These are phyloP conservation scores for Penaeus indicus DNA, from an alignment of 1,140 invertebrate species.

Conservation along the genomic window DNA sequence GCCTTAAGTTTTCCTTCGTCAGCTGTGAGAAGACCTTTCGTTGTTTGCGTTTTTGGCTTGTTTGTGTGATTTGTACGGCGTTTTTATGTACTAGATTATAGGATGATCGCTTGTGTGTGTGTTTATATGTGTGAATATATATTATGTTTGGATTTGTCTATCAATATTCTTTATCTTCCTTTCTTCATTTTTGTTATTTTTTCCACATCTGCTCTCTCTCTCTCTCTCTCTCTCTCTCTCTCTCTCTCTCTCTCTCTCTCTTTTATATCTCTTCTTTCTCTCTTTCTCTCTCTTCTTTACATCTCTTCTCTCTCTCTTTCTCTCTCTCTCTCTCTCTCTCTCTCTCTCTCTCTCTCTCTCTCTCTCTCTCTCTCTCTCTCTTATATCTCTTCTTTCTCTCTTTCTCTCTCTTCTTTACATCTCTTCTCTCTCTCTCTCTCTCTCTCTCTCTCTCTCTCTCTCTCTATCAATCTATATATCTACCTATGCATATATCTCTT, in stretches of 20 bases:
- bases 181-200: neutral
- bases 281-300: no score
- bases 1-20: no score
- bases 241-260: no score
- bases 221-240: conserved; percentile 43
- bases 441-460: neutral
- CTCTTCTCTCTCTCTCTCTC: conserved; percentile 21
- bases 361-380: neutral
- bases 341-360: conserved; percentile 24
- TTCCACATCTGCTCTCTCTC: neutral
- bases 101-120: no score
- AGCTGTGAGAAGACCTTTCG: no score
- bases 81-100: no score
- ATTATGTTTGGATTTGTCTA: neutral
- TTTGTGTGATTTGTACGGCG: no score
- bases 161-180: neutral
- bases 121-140: neutral
- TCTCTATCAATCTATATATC: no score
- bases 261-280: no score
- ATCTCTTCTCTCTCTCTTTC: no score
- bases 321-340: conserved; percentile 55
- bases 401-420: neutral
- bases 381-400: neutral
- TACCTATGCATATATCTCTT: neutral
- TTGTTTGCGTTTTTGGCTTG: no score